A percentile compares a stretch with the other conserved stretches of the same genome.
Evolutionary conservation across 2,113 vertebrate species (phyloP).

Genomic region (Eidolon helvum): DNA sequence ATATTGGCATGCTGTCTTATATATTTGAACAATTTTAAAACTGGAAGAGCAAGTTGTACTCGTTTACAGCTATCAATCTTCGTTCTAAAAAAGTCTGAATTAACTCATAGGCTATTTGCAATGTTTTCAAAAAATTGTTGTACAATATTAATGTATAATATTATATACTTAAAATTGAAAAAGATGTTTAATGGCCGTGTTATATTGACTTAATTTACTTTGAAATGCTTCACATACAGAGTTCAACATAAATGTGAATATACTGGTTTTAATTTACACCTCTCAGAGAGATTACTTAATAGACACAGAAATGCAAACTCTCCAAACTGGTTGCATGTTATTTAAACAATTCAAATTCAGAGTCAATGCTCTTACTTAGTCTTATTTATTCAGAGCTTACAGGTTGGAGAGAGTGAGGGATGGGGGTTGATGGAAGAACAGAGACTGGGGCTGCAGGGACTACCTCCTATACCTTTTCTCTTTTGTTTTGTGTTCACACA

Average conservation of each 20-base stretch:
- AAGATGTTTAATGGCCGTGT: background rate
- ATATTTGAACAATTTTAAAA: background rate
- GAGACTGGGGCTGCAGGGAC: background rate
- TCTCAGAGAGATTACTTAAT: background rate
- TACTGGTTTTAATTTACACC: background rate
- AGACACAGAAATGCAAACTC: background rate
- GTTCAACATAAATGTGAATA: background rate
- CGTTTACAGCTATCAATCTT: background rate
- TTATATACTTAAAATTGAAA: constrained; percentile 18
- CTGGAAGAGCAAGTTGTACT: background rate
- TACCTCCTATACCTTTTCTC: background rate
- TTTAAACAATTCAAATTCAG: background rate
- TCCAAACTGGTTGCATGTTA: background rate
- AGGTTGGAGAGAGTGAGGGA: background rate
- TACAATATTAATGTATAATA: background rate
- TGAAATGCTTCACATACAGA: background rate
- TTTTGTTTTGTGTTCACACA: background rate
- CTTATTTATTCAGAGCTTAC: background rate
- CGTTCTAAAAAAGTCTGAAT: background rate
- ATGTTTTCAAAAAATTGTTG: background rate
- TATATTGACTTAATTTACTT: background rate
- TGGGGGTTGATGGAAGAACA: accelerated
- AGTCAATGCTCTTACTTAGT: background rate
- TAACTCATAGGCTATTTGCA: background rate
- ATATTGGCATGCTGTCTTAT: background rate